Percentiles rank a stretch among this genome's conserved stretches.
These are phyloP conservation scores for Stenodema calcarata DNA, from an alignment of 2,888 invertebrate genomes.

Conservation along the genomic window DNA sequence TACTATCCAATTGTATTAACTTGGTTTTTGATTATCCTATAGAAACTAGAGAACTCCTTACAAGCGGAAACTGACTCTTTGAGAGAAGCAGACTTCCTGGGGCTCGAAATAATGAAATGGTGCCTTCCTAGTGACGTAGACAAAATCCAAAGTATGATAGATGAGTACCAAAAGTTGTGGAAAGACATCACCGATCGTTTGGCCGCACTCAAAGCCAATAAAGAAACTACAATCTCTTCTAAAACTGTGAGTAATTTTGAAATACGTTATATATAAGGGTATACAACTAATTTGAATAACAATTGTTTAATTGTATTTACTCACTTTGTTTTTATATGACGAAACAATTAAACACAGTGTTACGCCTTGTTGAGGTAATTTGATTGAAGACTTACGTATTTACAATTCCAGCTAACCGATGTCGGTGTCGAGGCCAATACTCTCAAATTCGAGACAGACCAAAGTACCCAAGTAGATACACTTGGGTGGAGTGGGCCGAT, in stretches of 20 bases:
- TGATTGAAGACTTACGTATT: too few relatives aligned
- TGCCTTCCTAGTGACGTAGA: slow-evolving; percentile 66
- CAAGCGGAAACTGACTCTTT: slow-evolving; percentile 67
- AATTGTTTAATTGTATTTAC: too few relatives aligned
- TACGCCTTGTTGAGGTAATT: too few relatives aligned
- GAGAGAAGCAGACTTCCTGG: slow-evolving; percentile 69
- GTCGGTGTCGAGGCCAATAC: slow-evolving; percentile 76
- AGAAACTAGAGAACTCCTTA: slow-evolving; percentile 57
- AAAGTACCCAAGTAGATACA: slow-evolving; percentile 83
- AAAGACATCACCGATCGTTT: slow-evolving; percentile 65
- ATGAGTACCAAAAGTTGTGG: slow-evolving; percentile 72
- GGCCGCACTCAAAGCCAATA: slow-evolving; percentile 19
- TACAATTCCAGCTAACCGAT: slow-evolving; percentile 55
- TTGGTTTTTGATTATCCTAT: neutral
- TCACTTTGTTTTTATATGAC: neutral
- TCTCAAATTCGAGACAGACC: slow-evolving; percentile 76
- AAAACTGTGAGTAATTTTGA: neutral
- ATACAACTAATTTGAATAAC: too few relatives aligned
- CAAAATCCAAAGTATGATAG: slow-evolving; percentile 68
- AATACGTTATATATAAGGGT: neutral
- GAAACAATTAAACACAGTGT: neutral
- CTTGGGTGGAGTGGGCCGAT: slow-evolving; percentile 53
- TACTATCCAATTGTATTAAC: too few relatives aligned
- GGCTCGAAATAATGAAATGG: slow-evolving; percentile 68
- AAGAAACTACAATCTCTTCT: neutral